Evolutionary conservation across 1,140 invertebrate genomes (phyloP).

Genomic region (Cyrtorhinus lividipennis): DNA sequence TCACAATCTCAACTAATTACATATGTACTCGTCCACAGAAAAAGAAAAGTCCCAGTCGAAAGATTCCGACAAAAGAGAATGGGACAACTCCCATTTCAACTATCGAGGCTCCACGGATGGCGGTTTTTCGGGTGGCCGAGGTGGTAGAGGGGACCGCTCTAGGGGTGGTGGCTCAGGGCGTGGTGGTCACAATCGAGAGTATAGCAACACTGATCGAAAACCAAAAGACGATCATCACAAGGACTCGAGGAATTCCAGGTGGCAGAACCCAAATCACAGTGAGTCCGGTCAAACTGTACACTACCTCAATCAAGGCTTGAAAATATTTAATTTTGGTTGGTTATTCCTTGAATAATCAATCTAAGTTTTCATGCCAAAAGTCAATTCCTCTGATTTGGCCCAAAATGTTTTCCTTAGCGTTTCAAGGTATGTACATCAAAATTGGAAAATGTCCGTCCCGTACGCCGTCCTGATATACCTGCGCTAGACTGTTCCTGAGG

Average conservation of each 20-base stretch:
- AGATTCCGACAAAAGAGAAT: background rate
- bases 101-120: background rate
- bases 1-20: background rate
- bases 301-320: no score
- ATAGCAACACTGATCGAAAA: background rate
- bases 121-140: background rate
- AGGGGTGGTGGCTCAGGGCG: background rate
- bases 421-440: no score
- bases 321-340: no score
- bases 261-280: slow-evolving; percentile 27
- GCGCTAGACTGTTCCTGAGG: no score
- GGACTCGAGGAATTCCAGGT: background rate
- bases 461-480: no score
- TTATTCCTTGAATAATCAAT: no score
- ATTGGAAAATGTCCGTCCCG: no score
- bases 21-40: background rate
- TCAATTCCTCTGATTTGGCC: no score
- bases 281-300: no score
- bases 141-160: background rate
- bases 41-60: background rate
- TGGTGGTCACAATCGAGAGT: background rate
- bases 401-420: no score
- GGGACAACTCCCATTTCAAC: background rate
- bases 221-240: background rate
- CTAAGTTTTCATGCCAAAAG: no score